Base-by-base conservation (phyloP, 2,113 vertebrate species). In the Natator depressus region DNA sequence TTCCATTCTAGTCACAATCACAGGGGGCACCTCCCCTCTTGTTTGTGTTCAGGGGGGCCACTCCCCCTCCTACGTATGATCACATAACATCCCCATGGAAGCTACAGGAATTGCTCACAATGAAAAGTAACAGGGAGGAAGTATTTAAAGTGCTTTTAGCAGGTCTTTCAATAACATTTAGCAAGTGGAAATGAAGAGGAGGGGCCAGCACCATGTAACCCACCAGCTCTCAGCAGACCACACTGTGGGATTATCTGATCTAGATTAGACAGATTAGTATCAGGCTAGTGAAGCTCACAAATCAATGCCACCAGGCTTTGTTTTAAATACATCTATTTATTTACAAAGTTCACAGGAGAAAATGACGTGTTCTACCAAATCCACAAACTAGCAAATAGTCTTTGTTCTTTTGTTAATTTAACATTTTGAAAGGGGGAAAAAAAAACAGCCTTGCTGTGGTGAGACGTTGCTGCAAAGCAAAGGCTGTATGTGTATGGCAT, bases 21-120 rank as follows among this genome's bases (percentile, higher is more conserved):
- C 11, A 3, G 25, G 72, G 69, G 20, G 10, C 38, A 76, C 72
- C 53, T n/a, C 50, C 5, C 6, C 19, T 53, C 31, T 8, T 51
- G 31, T 53, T 7, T 86, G 50, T 35, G 82, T 29, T 9, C 55
- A 89, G 55, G 14, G 16, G 20, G 65, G 46, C 20, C 29, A 29
- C 29, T 69, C 87, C 46, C 25, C 11, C 91, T 16, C 35, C 53
- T 51, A 46, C 14, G 69, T 19, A 50, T 0, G 1, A 65, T 50
- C 49, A 3, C 24, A 1, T 10, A 42, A 42, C 0, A 4, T 75
- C 5, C 50, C 85, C 3, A 0, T 3, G 46, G 6, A 17, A 55
- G 35, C 8, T 1, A 2, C 0, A 1, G 0, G 19, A 8, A 38
- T 2, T 50, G 17, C 82, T 57, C 75, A 8, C 11, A 80, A 14